phyloP scores from a whole-genome alignment of 1,140 invertebrate genomes.

The Druon quercuslanigerum region DNA sequence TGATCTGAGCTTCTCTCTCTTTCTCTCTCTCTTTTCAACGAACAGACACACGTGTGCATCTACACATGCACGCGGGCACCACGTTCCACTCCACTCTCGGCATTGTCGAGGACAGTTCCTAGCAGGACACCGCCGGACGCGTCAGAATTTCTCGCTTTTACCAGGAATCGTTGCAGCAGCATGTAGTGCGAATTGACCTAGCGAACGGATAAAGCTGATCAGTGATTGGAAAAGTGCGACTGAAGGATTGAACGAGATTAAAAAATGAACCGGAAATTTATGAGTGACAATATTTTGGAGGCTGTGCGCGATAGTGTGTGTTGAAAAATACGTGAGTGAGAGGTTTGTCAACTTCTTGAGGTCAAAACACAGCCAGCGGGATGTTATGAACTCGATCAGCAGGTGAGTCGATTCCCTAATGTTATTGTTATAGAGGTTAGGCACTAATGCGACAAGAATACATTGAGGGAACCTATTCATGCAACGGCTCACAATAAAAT shows the following conservation, averaged over 20 bases:
- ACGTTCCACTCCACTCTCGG: conserved; percentile 50
- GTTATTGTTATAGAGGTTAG: not conserved
- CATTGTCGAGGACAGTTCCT: conserved; percentile 61
- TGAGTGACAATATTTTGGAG: conserved; percentile 22
- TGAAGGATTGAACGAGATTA: not conserved
- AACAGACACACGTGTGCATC: conserved; percentile 43
- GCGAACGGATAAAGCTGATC: not conserved
- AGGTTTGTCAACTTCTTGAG: conserved; percentile 41
- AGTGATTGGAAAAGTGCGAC: not conserved
- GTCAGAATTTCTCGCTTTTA: conserved; percentile 44
- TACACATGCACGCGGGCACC: conserved; percentile 46
- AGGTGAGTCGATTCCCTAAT: conserved; percentile 66
- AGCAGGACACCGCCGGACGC: conserved; percentile 57
- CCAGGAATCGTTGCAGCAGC: conserved; percentile 2
- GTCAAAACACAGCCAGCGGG: conserved; percentile 51
- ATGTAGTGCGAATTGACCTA: conserved; percentile 30
- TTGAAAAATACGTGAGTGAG: conserved; percentile 17
- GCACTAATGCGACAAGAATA: not conserved
- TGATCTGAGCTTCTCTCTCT: conserved; percentile 35
- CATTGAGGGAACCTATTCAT: not conserved
- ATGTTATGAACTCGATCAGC: conserved; percentile 74
- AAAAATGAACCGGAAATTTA: not conserved
- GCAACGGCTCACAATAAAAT: no score
- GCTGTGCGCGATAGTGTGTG: not conserved
- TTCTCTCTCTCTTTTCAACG: conserved; percentile 41